phyloP scores from a whole-genome alignment of 92 coral and sea anemone genomes.

The Phenganax subtilis region DNA sequence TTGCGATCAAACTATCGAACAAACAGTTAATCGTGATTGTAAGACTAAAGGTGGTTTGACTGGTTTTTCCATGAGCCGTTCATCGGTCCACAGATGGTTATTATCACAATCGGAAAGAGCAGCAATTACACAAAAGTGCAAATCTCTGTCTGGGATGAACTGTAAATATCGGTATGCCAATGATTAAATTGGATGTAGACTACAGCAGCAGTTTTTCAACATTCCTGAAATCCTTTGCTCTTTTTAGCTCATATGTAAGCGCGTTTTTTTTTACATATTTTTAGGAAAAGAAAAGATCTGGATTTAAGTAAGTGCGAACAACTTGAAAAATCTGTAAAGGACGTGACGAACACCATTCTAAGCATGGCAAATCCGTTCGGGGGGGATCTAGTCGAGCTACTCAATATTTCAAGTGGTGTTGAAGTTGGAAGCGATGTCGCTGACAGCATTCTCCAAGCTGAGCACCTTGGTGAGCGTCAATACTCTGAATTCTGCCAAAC shows the following conservation, averaged over 20 bases:
- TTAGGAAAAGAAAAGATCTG: conserved; percentile 28
- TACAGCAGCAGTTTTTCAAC: too few species aligned
- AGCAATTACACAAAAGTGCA: conserved; percentile 22
- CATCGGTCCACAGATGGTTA: conserved; percentile 37
- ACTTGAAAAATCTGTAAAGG: conserved; percentile 18
- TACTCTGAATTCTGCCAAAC: conserved; percentile 32
- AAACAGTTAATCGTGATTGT: too few species aligned
- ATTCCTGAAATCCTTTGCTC: too few species aligned
- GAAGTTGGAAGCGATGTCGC: conserved; percentile 5
- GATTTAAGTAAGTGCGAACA: conserved; percentile 12
- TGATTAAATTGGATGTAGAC: too few species aligned
- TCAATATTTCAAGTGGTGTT: conserved; percentile 3
- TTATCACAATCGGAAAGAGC: conserved; percentile 45
- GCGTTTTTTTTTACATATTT: not conserved
- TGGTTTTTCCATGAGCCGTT: conserved; percentile 35
- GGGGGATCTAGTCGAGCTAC: conserved; percentile 14
- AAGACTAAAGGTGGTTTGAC: conserved; percentile 1
- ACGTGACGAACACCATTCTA: not conserved
- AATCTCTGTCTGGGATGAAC: not conserved
- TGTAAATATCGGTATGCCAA: conserved; percentile 27
- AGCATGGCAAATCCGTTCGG: conserved; percentile 27
- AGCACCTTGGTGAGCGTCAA: conserved; percentile 24
- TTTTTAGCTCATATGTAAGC: too few species aligned
- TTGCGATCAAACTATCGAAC: too few species aligned
- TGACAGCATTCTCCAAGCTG: conserved; percentile 8